Evolutionary conservation across 2,113 vertebrate species (phyloP), one percentile per base, ranked within the genome.

Genomic region (Monopterus albus): DNA sequence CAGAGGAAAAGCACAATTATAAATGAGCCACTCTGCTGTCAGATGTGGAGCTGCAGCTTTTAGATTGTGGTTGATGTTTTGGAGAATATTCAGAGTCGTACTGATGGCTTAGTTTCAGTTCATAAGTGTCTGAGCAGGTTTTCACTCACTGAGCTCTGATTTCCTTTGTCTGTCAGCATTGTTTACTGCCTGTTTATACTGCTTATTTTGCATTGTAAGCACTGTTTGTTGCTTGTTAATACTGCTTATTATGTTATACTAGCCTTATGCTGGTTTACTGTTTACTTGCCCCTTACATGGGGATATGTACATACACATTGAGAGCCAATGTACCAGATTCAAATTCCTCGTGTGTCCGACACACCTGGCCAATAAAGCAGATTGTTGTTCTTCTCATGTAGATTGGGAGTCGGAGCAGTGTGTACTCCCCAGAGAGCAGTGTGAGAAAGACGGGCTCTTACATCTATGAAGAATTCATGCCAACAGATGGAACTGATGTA

Each of bases 391-490:
- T 31, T 53, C 5, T 60, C 8, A 11, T 92, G 11, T 89, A 99
- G 98, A 98, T 99, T 7, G 98, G 98, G 66, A 99, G 98, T 83
- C 95, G 98, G 7, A 99, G 98, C 87, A 99, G 98, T 0, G 98
- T 99, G 29, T 99, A 99, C 75, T 99, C 98, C 9, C 95, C 98
- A 3, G 98, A 99, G 83, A 99, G 94, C 93, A 95, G 90, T 0
- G 96, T 99, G 26, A 92, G 97, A 35, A 98, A 99, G 91, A 99
- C 98, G 0, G 98, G 98, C 12, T 97, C 97, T 0, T 99, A 99
- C 82, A 99, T 99, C 75, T 99, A 99, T 6, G 98, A 99, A 84
- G 97, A 99, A 79, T 99, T 99, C 86, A 99, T 99, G 98, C 96
- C 98, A 6, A 99, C 98, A 0, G 98, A 99, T 64, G 98, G 98